phyloP scores from a whole-genome alignment of 1,140 invertebrate genomes.

The fruit fly (Drosophila melanogaster) region DNA sequence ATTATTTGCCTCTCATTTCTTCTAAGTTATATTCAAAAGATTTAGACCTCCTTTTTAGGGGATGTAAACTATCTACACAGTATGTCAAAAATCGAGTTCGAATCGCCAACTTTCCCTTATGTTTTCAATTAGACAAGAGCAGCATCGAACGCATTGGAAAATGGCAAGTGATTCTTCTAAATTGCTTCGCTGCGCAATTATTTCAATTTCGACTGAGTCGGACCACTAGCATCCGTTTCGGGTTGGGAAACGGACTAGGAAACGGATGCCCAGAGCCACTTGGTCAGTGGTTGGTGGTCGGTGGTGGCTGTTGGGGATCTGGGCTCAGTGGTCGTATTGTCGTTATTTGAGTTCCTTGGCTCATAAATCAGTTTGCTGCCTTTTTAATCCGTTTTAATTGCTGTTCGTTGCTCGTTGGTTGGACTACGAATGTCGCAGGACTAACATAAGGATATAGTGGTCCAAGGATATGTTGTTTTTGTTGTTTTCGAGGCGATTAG shows the following conservation, averaged over 20 bases:
- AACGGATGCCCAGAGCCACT: conserved; percentile 14
- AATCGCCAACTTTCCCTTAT: not conserved
- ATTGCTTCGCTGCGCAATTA: conserved; percentile 84
- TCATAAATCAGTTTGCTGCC: conserved; percentile 82
- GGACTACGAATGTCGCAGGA: conserved; percentile 79
- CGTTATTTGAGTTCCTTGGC: conserved; percentile 80
- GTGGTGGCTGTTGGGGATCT: conserved; percentile 1
- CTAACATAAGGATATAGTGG: conserved; percentile 60
- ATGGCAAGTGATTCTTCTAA: conserved; percentile 82
- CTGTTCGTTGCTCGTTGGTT: conserved; percentile 83
- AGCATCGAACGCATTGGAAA: conserved; percentile 59
- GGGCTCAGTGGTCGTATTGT: conserved; percentile 61
- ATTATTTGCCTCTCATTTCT: too few species aligned
- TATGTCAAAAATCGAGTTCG: conserved; percentile 2
- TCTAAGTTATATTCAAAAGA: too few species aligned
- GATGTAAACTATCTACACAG: conserved; percentile 1
- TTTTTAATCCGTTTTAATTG: conserved; percentile 83
- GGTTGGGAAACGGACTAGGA: conserved; percentile 3
- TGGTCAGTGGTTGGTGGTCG: conserved; percentile 1
- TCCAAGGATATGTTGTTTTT: conserved; percentile 16
- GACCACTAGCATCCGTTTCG: conserved; percentile 23
- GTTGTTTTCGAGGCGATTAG: conserved; percentile 75
- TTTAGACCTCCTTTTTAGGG: too few species aligned
- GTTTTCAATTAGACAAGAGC: conserved; percentile 36
- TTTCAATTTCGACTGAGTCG: conserved; percentile 76